Base-by-base conservation (phyloP, 2,113 vertebrate genomes). In the Paramormyrops kingsleyae region DNA sequence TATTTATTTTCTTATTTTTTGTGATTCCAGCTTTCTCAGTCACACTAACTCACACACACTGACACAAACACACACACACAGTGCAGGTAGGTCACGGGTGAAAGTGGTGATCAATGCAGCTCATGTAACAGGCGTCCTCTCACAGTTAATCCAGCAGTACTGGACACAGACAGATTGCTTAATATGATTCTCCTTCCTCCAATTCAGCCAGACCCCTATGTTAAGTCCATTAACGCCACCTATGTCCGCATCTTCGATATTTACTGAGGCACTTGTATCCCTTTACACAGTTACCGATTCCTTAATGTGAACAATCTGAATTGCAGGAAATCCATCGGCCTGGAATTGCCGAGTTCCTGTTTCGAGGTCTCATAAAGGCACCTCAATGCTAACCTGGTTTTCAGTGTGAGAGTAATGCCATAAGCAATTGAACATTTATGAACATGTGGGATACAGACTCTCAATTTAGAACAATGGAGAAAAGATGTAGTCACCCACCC, bases 381-480 rank as follows among this genome's bases (percentile, higher is more conserved):
- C 95, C 95, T 96, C 96, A 93, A 96, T 96, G 96, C 95, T 96
- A 96, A 96, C 95, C 91, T 91, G 94, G 92, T 96, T 96, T 87
- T 92, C 62, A 87, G 80, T 84, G 70, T 86, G 90, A 91, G 92
- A 94, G 94, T 94, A 94, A 94, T 92, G 94, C 95, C 95, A 92
- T 90, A 91, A 96, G 95, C 94, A 91, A 95, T 90, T 88, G 44
- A 87, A 93, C 91, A 39, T 88, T 91, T 92, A 92, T 91, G 91
- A 94, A 94, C 93, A 92, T 91, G 92, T 77, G 27, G 47, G 46
- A 53, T 27, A 87, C 31, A 39, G 85, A 89, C 39, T 87, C 39
- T 87, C 49, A 8, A 35, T 87, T 87, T 8, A 49, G 80, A 91
- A 15, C 74, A 42, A 86, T 19, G 35, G 27, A 89, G 85, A 49